Percentiles rank a stretch among this genome's conserved stretches.
Evolutionary conservation across 2,888 invertebrate species (phyloP).

Genomic region (Oligia strigilis): DNA sequence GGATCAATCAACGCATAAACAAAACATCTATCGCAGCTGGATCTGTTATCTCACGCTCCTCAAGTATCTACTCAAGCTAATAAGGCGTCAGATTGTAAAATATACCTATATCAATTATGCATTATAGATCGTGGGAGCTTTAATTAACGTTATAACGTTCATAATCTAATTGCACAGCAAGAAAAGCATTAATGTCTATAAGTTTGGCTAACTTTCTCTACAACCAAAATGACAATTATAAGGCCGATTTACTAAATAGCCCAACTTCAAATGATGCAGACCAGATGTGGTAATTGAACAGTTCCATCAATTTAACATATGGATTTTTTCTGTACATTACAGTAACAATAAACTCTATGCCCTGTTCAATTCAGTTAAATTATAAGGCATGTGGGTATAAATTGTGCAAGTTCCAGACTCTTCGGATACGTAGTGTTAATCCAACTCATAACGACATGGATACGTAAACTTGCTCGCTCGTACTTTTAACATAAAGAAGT

Average conservation of each 20-base stretch:
- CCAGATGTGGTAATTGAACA: conserved; percentile 35
- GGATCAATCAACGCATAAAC: conserved; percentile 59
- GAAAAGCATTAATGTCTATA: conserved; percentile 16
- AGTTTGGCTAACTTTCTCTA: conserved; percentile 33
- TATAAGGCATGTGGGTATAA: conserved; percentile 43
- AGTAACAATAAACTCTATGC: conserved; percentile 13
- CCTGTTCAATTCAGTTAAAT: conserved; percentile 40
- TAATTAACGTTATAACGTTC: conserved; percentile 23
- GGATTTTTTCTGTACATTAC: background rate
- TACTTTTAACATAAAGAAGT: conserved; percentile 48
- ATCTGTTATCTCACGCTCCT: conserved; percentile 53
- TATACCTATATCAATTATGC: conserved; percentile 41
- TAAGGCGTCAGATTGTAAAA: conserved; percentile 39
- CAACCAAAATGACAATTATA: conserved; percentile 12
- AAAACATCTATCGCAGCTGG: conserved; percentile 45
- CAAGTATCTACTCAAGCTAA: conserved; percentile 50
- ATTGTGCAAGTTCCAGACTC: conserved; percentile 50
- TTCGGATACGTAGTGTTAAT: conserved; percentile 40
- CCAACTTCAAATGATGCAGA: conserved; percentile 23
- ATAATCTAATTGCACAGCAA: conserved; percentile 20
- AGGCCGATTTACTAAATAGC: conserved; percentile 10
- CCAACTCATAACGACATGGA: conserved; percentile 37
- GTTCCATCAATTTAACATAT: conserved; percentile 21
- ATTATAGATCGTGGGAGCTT: conserved; percentile 54
- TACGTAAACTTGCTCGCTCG: conserved; percentile 24